phyloP scores from a whole-genome alignment of 2,113 vertebrate species.

The Struthidea cinerea region DNA sequence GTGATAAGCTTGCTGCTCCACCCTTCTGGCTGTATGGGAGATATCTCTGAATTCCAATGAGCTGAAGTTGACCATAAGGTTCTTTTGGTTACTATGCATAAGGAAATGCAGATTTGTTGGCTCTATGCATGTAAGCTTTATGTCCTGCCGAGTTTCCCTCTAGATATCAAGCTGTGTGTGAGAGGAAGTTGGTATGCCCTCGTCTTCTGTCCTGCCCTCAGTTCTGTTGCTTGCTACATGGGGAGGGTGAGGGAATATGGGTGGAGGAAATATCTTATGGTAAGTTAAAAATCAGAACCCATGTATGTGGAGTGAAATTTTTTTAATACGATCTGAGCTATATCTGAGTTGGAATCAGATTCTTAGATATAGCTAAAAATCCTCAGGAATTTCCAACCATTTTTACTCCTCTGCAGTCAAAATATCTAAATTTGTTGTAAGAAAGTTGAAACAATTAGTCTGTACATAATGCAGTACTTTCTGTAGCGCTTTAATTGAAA shows the following conservation, averaged over 20 bases:
- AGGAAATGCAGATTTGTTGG: neutral
- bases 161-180: neutral
- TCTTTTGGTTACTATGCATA: neutral
- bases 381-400: neutral
- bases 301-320: neutral
- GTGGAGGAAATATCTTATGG: neutral
- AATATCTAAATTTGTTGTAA: neutral
- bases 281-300: neutral
- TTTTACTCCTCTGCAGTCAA: neutral
- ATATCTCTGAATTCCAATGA: neutral
- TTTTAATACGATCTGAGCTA: neutral
- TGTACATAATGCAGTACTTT: neutral
- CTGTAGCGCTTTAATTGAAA: conserved; percentile 5
- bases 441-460: neutral
- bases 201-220: neutral
- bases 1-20: neutral
- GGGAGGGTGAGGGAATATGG: neutral
- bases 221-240: neutral
- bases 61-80: neutral
- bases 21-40: neutral
- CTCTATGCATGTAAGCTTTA: neutral
- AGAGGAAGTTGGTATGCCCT: neutral
- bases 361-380: neutral
- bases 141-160: neutral
- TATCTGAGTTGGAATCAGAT: neutral